Evolutionary conservation across 2,113 vertebrate species (phyloP).

Genomic region (Rhegmatorhina hoffmannsi): DNA sequence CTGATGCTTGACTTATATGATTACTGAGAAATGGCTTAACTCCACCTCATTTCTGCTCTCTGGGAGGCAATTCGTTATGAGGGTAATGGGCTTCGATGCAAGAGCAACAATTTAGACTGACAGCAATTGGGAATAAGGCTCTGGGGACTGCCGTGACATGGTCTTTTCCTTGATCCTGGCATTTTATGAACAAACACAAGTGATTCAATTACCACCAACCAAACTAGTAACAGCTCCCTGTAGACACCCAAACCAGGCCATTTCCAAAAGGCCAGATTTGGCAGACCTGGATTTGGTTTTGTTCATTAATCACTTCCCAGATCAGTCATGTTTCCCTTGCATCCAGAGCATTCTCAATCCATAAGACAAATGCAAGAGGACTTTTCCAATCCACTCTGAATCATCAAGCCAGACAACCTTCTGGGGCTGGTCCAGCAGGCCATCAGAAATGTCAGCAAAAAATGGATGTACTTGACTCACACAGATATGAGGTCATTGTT

Average conservation of each 20-base stretch:
- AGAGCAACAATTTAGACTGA: background rate
- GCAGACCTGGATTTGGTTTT: background rate
- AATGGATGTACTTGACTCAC: background rate
- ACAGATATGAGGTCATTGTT: background rate
- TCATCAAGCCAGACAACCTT: background rate
- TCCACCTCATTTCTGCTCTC: background rate
- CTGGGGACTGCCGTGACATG: background rate
- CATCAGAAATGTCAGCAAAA: background rate
- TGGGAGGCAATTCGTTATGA: background rate
- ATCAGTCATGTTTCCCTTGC: background rate
- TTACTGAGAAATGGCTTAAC: background rate
- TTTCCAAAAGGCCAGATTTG: background rate
- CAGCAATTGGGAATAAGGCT: background rate
- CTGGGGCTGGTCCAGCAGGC: background rate
- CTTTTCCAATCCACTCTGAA: background rate
- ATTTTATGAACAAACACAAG: background rate
- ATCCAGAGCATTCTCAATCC: background rate
- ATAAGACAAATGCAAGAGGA: background rate
- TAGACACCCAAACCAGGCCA: background rate
- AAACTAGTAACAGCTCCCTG: background rate
- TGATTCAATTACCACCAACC: background rate
- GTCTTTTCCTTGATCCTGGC: background rate
- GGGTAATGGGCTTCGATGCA: background rate
- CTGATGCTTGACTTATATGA: background rate
- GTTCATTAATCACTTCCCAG: background rate